Conservation (phyloP, 2,113 vertebrate species). For the Coreoperca whiteheadi region DNA sequence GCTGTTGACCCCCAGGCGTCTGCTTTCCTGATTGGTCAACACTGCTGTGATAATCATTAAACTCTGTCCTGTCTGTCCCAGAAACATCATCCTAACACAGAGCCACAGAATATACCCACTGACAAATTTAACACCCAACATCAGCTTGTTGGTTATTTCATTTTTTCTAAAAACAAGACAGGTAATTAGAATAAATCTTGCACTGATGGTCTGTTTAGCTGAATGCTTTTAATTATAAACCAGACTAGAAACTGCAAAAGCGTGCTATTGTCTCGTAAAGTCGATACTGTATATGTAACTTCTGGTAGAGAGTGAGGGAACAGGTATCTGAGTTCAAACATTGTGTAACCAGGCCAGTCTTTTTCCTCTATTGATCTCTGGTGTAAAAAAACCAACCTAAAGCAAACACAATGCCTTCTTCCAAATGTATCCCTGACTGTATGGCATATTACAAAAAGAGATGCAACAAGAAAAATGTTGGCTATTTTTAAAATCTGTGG, state of each 20-base stretch:
- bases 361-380: constrained; percentile 61
- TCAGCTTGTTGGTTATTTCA: not conserved
- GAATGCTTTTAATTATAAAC: not conserved
- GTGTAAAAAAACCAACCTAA: constrained; percentile 42
- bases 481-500: not conserved
- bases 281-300: not conserved
- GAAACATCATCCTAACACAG: constrained; percentile 10
- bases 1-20: constrained; percentile 60
- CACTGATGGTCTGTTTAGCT: not conserved
- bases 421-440: not conserved
- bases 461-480: not conserved
- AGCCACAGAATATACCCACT: not conserved
- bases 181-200: not conserved
- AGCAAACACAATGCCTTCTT: constrained; percentile 30
- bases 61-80: constrained; percentile 50
- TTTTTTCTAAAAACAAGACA: not conserved
- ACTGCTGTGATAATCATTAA: constrained; percentile 76
- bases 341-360: constrained; percentile 39
- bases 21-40: constrained; percentile 59
- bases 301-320: not conserved
- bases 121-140: not conserved
- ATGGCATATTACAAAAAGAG: not conserved
- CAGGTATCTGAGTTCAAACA: constrained; percentile 4
- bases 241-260: not conserved
- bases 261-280: not conserved